phyloP scores from a whole-genome alignment of 2,113 vertebrate species.

The Taurulus bubalis region DNA sequence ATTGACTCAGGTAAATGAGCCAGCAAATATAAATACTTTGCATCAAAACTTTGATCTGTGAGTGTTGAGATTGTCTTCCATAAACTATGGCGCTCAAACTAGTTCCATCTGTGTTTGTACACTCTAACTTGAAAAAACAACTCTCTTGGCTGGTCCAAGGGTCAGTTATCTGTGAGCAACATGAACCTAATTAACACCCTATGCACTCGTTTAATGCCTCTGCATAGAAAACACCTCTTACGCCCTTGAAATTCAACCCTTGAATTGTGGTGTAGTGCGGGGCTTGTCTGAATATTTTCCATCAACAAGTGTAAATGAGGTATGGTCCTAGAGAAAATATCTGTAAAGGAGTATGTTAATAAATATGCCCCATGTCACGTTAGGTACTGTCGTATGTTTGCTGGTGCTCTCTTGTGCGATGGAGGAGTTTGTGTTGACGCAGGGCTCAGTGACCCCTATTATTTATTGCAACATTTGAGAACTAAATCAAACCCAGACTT shows the following conservation, averaged over 20 bases:
- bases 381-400: conserved; percentile 14
- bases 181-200: conserved; percentile 64
- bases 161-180: conserved; percentile 63
- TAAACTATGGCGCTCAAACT: conserved; percentile 53
- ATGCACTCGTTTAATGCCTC: conserved; percentile 25
- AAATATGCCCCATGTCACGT: conserved; percentile 47
- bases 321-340: conserved; percentile 60
- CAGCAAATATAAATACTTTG: conserved; percentile 62
- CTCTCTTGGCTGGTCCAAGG: conserved; percentile 19
- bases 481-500: conserved; percentile 29
- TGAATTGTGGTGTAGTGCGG: conserved; percentile 36
- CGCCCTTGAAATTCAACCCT: conserved; percentile 15
- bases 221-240: conserved; percentile 25
- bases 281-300: conserved; percentile 47
- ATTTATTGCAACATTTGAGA: conserved; percentile 31
- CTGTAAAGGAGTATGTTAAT: conserved; percentile 57
- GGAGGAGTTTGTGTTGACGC: conserved; percentile 3
- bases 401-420: conserved; percentile 18
- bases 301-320: conserved; percentile 65
- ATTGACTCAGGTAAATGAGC: conserved; percentile 46
- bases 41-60: conserved; percentile 61
- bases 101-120: conserved; percentile 60
- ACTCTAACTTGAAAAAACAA: conserved; percentile 12
- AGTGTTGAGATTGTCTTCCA: conserved; percentile 39
- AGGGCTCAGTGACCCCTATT: conserved; percentile 15